Evolutionary conservation across 1,140 invertebrate species (phyloP).

Genomic region (Tetraneura akinire): DNA sequence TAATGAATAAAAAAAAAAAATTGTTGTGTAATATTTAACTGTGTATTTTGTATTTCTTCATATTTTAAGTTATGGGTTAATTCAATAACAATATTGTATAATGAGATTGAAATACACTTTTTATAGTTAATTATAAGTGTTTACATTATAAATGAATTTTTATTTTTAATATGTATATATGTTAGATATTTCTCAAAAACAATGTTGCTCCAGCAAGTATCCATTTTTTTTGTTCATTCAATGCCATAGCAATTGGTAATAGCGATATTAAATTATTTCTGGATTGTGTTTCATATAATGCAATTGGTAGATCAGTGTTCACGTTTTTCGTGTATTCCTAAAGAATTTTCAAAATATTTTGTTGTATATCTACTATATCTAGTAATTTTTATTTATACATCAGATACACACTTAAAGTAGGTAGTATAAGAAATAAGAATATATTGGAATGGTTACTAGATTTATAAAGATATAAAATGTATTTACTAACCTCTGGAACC

Average conservation of each 20-base stretch:
- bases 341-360: neutral
- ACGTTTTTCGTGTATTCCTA: neutral
- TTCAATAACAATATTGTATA: neutral
- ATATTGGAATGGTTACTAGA: too few species aligned
- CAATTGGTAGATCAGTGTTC: constrained; percentile 13
- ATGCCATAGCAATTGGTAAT: constrained; percentile 13
- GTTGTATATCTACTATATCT: too few species aligned
- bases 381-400: too few species aligned
- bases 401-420: too few species aligned
- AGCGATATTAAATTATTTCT: constrained; percentile 11
- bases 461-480: too few species aligned
- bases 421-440: too few species aligned
- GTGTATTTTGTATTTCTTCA: neutral
- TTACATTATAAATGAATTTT: too few species aligned
- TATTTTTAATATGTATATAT: too few species aligned
- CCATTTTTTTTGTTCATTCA: constrained; percentile 42
- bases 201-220: constrained; percentile 13
- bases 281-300: constrained; percentile 37
- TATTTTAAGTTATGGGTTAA: neutral
- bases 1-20: constrained; percentile 36
- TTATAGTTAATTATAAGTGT: too few species aligned
- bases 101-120: neutral
- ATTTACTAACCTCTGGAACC: constrained; percentile 62
- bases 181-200: neutral
- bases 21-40: constrained; percentile 27